A percentile compares a stretch with the other conserved stretches of the same genome.
Conservation (phyloP, 2,113 vertebrate genomes). For the Vulpes ferrilata region DNA sequence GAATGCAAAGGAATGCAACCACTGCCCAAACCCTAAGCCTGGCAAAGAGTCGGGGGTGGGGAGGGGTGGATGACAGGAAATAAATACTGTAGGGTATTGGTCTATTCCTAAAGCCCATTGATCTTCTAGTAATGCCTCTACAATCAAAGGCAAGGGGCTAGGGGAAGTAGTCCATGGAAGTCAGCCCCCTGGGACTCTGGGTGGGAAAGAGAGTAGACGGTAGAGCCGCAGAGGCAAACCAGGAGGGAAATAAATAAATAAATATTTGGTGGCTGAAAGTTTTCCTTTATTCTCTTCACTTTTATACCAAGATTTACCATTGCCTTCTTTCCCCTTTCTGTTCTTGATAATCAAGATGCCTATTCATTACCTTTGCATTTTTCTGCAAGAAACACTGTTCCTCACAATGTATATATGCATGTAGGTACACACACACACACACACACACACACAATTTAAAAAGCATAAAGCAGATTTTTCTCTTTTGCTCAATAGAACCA, state of each 20-base stretch:
- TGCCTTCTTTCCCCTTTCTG: neutral
- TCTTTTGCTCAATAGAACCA: neutral
- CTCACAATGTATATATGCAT: neutral
- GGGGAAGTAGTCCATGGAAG: neutral
- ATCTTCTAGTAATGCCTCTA: neutral
- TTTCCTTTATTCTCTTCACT: neutral
- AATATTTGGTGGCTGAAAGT: neutral
- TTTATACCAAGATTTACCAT: neutral
- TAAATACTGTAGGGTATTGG: neutral
- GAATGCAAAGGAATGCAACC: neutral
- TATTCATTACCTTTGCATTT: neutral
- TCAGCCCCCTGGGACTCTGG: neutral
- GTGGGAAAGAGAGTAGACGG: neutral
- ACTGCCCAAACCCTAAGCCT: neutral
- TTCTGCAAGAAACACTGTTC: slow-evolving; percentile 11
- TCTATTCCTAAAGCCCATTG: neutral
- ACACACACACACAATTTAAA: neutral
- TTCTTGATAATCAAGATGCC: neutral
- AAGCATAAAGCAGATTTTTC: neutral
- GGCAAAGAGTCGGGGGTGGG: neutral
- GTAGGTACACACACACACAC: neutral
- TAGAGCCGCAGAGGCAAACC: neutral
- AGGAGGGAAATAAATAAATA: neutral
- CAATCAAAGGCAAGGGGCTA: neutral
- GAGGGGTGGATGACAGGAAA: no score